A percentile compares a stretch with the other conserved stretches of the same genome.
phyloP scores from a whole-genome alignment of 2,888 invertebrate genomes.

The Eristalis pertinax region DNA sequence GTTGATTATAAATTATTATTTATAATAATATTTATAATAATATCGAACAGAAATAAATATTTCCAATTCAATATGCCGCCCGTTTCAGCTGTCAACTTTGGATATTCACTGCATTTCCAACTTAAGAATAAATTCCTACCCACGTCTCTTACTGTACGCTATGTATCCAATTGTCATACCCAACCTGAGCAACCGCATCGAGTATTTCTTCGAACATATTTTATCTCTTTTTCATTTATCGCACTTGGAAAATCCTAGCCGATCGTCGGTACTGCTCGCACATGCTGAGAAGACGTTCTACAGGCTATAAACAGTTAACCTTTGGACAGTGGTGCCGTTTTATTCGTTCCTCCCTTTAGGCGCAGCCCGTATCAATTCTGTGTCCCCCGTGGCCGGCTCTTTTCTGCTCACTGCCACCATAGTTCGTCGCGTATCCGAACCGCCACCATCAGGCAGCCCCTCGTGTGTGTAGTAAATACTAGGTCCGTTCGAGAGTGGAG shows the following conservation, averaged over 20 bases:
- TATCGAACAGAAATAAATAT: no score
- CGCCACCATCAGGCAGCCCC: conserved; percentile 36
- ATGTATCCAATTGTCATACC: conserved; percentile 49
- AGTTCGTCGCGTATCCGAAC: conserved; percentile 30
- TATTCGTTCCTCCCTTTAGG: conserved; percentile 47
- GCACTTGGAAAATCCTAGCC: neutral
- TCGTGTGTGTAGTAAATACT: conserved; percentile 9
- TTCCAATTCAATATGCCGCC: no score
- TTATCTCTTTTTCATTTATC: conserved; percentile 49
- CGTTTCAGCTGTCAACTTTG: neutral
- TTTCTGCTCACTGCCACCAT: conserved; percentile 29
- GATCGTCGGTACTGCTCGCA: conserved; percentile 19
- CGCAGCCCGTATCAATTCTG: conserved; percentile 6
- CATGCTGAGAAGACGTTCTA: conserved; percentile 33
- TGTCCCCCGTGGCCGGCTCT: conserved; percentile 43
- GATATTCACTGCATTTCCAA: neutral
- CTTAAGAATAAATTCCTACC: neutral
- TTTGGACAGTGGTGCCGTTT: conserved; percentile 64
- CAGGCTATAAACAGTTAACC: conserved; percentile 61
- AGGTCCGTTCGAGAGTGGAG: conserved; percentile 4
- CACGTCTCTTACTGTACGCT: neutral
- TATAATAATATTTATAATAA: no score
- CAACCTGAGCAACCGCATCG: neutral
- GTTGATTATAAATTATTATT: no score
- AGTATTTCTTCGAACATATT: neutral